A percentile compares a stretch with the other conserved stretches of the same genome.
phyloP scores from a whole-genome alignment of 2,113 vertebrate species.

The Nerophis lumbriciformis region DNA sequence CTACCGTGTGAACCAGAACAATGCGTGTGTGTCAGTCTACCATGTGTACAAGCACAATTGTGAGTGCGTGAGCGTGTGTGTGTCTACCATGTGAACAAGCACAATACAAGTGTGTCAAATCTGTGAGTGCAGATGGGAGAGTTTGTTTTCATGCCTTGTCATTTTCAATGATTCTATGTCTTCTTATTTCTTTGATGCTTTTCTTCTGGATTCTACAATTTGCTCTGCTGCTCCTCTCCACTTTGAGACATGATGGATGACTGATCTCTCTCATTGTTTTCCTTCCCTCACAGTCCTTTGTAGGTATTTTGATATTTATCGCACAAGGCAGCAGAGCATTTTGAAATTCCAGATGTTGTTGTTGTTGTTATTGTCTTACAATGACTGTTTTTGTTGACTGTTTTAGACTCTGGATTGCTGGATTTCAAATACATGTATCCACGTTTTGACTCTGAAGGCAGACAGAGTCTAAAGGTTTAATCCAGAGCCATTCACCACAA shows the following conservation, averaged over 20 bases:
- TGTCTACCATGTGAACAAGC: constrained; percentile 1
- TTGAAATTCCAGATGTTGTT: constrained; percentile 47
- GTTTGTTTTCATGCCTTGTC: constrained; percentile 58
- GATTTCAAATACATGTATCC: constrained; percentile 31
- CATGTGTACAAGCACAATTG: constrained; percentile 57
- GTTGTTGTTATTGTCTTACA: constrained; percentile 36
- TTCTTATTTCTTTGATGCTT: constrained; percentile 52
- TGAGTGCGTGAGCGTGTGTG: constrained; percentile 4
- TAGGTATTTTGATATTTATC: constrained; percentile 19
- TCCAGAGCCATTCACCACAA: constrained; percentile 48
- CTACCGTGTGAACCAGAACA: constrained; percentile 64
- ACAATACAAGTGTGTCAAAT: constrained; percentile 14
- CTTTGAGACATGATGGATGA: constrained; percentile 23
- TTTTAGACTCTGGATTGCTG: constrained; percentile 63
- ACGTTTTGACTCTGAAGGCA: constrained; percentile 29
- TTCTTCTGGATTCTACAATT: constrained; percentile 58
- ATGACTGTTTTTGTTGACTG: constrained; percentile 38
- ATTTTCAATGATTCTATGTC: constrained; percentile 64
- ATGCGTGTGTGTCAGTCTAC: constrained; percentile 49
- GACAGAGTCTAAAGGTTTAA: constrained; percentile 63
- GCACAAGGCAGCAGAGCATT: constrained; percentile 61
- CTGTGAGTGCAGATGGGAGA: constrained; percentile 16
- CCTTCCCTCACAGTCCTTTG: constrained; percentile 16
- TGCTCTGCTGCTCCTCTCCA: constrained; percentile 49
- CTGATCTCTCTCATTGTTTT: constrained; percentile 6